Evolutionary conservation across 2,797 vertebrate genomes (phyloP), one percentile per base, ranked within the genome.

Genomic region (Perodicticus potto): DNA sequence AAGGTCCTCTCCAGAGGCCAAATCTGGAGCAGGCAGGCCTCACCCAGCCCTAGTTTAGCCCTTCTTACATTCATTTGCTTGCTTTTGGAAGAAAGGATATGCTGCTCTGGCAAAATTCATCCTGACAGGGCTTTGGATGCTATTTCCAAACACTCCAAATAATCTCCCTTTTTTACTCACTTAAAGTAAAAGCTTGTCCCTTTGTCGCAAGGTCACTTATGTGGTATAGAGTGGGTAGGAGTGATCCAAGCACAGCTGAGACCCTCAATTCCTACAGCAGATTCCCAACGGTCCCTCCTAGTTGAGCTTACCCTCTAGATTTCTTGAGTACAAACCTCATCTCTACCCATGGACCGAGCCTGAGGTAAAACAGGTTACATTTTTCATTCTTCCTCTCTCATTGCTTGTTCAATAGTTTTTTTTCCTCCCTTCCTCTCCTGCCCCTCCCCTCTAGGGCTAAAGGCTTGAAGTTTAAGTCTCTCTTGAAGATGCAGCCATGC

Each of bases 401-500:
- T 90, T 96, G 94, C 86, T 96, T 96, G 97, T 95, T 98, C 97
- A 97, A 98, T 97, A 98, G 89, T 97, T 97, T 93, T 97, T 97
- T 82, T 93, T 97, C 61, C 61, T 94, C 89, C 95, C 87, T 93
- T 89, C n/a, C 82, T 82, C 90, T 98, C 92, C 97, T 94, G 92
- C 87, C 94, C 95, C 89, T 93, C 96, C 91, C 88, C 96, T 94
- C 92, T n/a, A 95, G 96, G 96, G 97, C 96, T 95, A 90, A 95
- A 97, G 97, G 93, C 96, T 98, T 98, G 95, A 98, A 92, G 97
- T 98, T 98, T 98, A 97, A 98, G 97, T 98, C 96, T 95, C 91
- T 97, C 96, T 97, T 97, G 96, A 98, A 97, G 96, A 98, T 98
- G 98, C 12, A 4, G 97, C 92, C 97, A 98, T 97, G 98, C 97